phyloP scores from a whole-genome alignment of 2,888 invertebrate genomes.

The Galerucella calmariensis region DNA sequence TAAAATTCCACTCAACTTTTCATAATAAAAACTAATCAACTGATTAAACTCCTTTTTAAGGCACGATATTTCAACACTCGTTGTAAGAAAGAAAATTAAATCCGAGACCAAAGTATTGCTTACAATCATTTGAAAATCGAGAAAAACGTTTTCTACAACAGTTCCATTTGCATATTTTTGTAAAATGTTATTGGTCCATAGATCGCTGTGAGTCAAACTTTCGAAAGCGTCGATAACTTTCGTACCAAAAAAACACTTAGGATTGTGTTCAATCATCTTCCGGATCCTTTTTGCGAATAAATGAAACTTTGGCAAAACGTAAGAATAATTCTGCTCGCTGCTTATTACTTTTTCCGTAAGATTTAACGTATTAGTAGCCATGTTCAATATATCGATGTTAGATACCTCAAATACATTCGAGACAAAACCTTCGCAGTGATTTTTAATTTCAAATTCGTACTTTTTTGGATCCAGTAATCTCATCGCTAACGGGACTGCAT shows the following conservation, averaged over 20 bases:
- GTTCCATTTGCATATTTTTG: conserved; percentile 6
- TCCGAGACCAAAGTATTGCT: neutral
- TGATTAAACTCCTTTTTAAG: conserved; percentile 12
- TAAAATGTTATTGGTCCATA: conserved; percentile 33
- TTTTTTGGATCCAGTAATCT: conserved; percentile 52
- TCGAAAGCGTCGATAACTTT: conserved; percentile 62
- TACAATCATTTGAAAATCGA: conserved; percentile 27
- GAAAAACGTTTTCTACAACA: conserved; percentile 9
- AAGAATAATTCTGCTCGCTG: neutral
- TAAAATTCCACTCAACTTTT: conserved; percentile 6
- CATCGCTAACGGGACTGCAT: conserved; percentile 67
- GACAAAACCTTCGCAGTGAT: neutral
- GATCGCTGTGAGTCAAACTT: conserved; percentile 57
- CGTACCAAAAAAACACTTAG: conserved; percentile 44
- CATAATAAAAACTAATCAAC: conserved; percentile 24
- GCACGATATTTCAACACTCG: conserved; percentile 17
- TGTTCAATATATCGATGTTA: too few relatives aligned
- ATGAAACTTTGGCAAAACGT: neutral
- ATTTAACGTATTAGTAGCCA: neutral
- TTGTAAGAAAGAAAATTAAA: conserved; percentile 19
- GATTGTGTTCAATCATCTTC: neutral
- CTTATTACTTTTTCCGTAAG: neutral
- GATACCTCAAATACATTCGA: neutral
- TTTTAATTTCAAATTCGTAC: neutral
- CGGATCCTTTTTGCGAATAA: neutral